Conservation (phyloP, 1,140 invertebrate genomes). For the Vollenhovia emeryi region DNA sequence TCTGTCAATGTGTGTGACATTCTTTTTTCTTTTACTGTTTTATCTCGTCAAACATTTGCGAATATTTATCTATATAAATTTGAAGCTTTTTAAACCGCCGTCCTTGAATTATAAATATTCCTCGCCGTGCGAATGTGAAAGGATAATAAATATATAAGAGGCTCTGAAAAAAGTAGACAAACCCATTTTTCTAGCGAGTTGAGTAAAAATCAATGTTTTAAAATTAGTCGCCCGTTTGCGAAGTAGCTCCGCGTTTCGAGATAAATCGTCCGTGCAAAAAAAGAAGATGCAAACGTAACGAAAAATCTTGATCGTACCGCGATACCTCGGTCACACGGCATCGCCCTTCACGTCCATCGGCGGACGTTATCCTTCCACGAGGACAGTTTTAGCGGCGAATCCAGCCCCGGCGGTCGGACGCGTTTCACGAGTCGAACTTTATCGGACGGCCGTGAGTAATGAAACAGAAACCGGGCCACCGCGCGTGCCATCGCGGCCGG, state of each 20-base stretch:
- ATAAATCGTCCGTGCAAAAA: neutral
- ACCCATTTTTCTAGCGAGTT: neutral
- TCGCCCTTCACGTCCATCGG: neutral
- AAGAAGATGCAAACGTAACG: neutral
- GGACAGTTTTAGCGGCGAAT: slow-evolving; percentile 21
- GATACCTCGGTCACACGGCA: neutral
- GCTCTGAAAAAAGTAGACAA: neutral
- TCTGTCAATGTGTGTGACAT: neutral
- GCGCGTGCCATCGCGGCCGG: neutral
- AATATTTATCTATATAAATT: neutral
- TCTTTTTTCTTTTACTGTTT: neutral
- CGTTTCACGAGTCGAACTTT: slow-evolving; percentile 37
- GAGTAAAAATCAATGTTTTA: neutral
- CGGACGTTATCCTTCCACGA: neutral
- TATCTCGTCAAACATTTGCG: neutral
- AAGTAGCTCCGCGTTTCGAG: neutral
- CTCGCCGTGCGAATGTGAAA: neutral
- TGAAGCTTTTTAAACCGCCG: neutral
- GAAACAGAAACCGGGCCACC: slow-evolving; percentile 20
- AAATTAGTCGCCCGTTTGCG: neutral
- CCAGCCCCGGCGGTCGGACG: neutral
- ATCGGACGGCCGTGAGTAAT: slow-evolving; percentile 50
- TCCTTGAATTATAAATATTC: neutral
- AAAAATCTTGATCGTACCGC: neutral
- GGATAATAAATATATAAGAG: neutral